These are phyloP conservation scores for Zaprionus davidi DNA, from an alignment of 1,140 invertebrate genomes.

Conservation along the genomic window DNA sequence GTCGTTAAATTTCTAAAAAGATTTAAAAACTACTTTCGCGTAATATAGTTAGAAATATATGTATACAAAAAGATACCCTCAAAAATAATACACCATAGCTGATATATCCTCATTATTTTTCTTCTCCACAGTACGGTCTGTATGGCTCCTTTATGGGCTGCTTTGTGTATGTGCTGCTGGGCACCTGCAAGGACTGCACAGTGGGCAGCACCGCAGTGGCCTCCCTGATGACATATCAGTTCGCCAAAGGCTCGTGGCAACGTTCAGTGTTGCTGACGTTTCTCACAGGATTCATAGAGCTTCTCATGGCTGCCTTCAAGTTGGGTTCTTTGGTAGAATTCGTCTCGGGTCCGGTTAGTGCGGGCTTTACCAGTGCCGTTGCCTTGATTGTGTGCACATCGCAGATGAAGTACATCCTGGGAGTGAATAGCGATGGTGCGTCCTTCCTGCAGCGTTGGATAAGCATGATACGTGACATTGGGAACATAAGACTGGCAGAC, in stretches of 20 bases:
- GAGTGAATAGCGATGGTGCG: slow-evolving; percentile 90
- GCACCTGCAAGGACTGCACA: slow-evolving; percentile 95
- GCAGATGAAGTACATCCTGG: slow-evolving; percentile 94
- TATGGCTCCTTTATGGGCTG: slow-evolving; percentile 96
- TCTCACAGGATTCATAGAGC: slow-evolving; percentile 91
- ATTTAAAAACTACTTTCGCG: too few species aligned
- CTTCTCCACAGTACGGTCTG: slow-evolving; percentile 88
- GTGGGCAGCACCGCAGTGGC: slow-evolving; percentile 95
- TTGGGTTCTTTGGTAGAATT: slow-evolving; percentile 96
- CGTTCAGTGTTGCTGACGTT: slow-evolving; percentile 94
- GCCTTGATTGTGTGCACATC: slow-evolving; percentile 96
- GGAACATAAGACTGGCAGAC: slow-evolving; percentile 88
- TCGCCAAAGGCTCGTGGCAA: slow-evolving; percentile 88
- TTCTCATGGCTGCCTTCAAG: slow-evolving; percentile 94
- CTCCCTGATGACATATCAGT: slow-evolving; percentile 92
- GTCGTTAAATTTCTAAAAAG: too few species aligned
- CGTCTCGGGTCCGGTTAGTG: slow-evolving; percentile 96
- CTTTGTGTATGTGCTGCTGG: slow-evolving; percentile 95
- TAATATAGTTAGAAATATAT: too few species aligned
- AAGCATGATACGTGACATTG: slow-evolving; percentile 87
- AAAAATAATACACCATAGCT: too few species aligned
- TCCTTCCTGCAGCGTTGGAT: slow-evolving; percentile 91
- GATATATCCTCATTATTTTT: not conserved
- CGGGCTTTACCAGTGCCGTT: slow-evolving; percentile 97
- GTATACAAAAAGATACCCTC: too few species aligned